These are phyloP conservation scores for Tryphoninae sp. DNA, from an alignment of 2,888 invertebrate species.

Conservation along the genomic window DNA sequence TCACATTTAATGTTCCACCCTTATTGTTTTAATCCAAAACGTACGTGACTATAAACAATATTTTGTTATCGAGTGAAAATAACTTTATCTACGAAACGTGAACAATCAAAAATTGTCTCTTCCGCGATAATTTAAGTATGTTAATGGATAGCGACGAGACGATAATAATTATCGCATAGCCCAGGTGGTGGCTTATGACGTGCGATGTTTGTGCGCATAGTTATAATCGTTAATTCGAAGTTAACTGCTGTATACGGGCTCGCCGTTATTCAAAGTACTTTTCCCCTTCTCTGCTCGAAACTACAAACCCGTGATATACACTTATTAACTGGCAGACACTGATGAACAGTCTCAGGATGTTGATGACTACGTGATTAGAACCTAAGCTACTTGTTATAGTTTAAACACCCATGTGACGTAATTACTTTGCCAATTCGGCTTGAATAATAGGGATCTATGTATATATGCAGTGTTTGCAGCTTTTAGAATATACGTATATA, in stretches of 20 bases:
- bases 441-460: constrained; percentile 17
- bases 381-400: constrained; percentile 28
- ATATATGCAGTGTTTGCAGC: neutral
- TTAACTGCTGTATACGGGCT: neutral
- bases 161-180: no score
- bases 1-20: no score
- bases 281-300: neutral
- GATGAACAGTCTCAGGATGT: constrained; percentile 4
- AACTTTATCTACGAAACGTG: no score
- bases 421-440: constrained; percentile 47
- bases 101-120: no score
- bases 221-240: neutral
- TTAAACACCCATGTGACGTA: constrained; percentile 47
- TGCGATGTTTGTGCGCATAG: neutral
- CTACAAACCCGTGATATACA: neutral
- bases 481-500: neutral
- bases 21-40: no score
- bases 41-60: no score
- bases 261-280: neutral
- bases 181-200: no score
- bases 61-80: no score
- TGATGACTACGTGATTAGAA: constrained; percentile 18
- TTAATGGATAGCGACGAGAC: no score
- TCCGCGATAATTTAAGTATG: no score
- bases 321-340: constrained; percentile 7